A percentile compares a stretch with the other conserved stretches of the same genome.
Evolutionary conservation across 2,113 vertebrate genomes (phyloP).

Genomic region (Pithys albifrons): DNA sequence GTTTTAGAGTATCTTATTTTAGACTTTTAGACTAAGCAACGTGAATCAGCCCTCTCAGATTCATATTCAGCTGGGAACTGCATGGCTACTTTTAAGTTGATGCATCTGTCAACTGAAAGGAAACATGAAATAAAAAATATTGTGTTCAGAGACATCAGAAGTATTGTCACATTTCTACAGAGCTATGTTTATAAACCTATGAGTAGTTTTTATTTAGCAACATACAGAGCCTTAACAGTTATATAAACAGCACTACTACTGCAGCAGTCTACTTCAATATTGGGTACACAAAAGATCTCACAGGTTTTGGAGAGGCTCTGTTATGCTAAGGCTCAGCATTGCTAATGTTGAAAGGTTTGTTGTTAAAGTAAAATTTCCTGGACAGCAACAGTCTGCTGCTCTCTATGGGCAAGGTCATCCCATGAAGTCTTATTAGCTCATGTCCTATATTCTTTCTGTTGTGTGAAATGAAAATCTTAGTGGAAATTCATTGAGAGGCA

Average conservation of each 20-base stretch:
- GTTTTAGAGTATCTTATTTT: constrained; percentile 22
- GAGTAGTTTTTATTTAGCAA: constrained; percentile 5
- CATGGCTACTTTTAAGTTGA: constrained; percentile 29
- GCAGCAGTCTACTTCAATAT: neutral
- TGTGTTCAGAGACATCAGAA: neutral
- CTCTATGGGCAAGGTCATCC: neutral
- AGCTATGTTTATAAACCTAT: neutral
- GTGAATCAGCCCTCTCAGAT: constrained; percentile 7
- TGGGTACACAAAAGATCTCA: neutral
- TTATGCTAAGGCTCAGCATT: neutral
- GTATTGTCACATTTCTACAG: neutral
- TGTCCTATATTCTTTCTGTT: neutral
- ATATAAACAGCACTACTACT: neutral
- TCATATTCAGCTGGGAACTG: constrained; percentile 3
- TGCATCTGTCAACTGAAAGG: constrained; percentile 17
- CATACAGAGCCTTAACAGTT: neutral
- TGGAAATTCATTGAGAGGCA: neutral
- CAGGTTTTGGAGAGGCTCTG: neutral
- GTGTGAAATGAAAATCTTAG: neutral
- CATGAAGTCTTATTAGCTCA: neutral
- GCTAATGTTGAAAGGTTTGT: neutral
- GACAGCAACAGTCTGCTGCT: neutral
- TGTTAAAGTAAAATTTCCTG: neutral
- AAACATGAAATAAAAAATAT: constrained; percentile 8
- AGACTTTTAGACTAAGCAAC: neutral